Conservation (phyloP, 2,113 vertebrate genomes). For the Chelonoidis abingdonii region DNA sequence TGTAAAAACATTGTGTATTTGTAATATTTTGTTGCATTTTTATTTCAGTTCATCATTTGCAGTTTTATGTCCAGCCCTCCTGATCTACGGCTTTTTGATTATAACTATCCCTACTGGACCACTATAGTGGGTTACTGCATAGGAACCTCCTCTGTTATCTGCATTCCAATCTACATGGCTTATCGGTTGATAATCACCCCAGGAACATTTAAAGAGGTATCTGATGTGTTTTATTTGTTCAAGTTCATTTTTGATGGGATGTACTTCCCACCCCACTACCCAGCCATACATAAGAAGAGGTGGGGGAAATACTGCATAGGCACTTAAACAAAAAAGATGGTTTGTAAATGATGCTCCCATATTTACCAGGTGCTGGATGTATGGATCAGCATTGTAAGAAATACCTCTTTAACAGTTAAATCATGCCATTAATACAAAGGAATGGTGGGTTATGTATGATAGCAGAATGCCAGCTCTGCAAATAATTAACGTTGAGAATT, state of each 20-base stretch:
- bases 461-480: not conserved
- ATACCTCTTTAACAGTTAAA: not conserved
- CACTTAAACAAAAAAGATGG: not conserved
- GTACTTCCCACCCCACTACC: not conserved
- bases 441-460: not conserved
- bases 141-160: conserved; percentile 94
- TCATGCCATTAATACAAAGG: not conserved
- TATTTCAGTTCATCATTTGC: conserved; percentile 92
- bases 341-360: not conserved
- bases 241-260: not conserved
- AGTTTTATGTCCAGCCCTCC: conserved; percentile 93
- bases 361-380: not conserved
- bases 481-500: not conserved
- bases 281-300: not conserved
- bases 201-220: conserved; percentile 95
- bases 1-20: not conserved
- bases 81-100: conserved; percentile 90
- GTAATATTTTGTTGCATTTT: conserved; percentile 1
- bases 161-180: conserved; percentile 91
- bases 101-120: conserved; percentile 92
- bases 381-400: not conserved
- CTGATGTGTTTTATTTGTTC: not conserved
- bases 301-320: not conserved
- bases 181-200: conserved; percentile 89
- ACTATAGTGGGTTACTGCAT: conserved; percentile 93